Percentiles rank a stretch among this genome's conserved stretches.
These are phyloP conservation scores for Gallinago media DNA, from an alignment of 2,113 vertebrate species.

Conservation along the genomic window DNA sequence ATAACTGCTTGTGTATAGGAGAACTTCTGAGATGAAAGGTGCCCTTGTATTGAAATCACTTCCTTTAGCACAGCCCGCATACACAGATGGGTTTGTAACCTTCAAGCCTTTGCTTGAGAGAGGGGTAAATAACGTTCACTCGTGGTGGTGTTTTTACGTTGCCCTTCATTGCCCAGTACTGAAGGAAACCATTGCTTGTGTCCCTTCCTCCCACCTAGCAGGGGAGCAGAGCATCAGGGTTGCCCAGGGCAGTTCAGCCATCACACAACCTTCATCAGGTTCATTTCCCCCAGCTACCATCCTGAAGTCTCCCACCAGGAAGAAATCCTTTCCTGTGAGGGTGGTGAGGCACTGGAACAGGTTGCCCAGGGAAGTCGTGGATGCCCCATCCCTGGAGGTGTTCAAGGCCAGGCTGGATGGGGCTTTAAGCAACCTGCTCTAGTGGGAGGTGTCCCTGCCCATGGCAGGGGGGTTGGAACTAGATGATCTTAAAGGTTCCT, in stretches of 20 bases:
- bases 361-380: not conserved
- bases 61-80: too few relatives aligned
- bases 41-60: accelerated
- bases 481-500: not conserved
- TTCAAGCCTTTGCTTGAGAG: not conserved
- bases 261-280: accelerated
- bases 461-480: not conserved
- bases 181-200: not conserved
- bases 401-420: not conserved
- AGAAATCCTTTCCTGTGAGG: not conserved
- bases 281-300: not conserved
- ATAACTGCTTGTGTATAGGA: not conserved
- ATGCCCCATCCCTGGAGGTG: not conserved
- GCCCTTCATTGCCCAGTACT: not conserved
- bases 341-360: not conserved
- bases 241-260: not conserved
- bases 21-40: not conserved
- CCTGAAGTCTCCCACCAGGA: not conserved
- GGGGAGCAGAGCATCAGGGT: not conserved
- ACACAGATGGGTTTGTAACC: accelerated
- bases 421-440: not conserved
- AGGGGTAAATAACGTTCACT: accelerated
- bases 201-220: not conserved
- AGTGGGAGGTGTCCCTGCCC: not conserved
- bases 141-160: accelerated